A percentile compares a stretch with the other conserved stretches of the same genome.
Evolutionary conservation across 2,113 vertebrate species (phyloP).

Genomic region (Phalacrocorax aristotelis): DNA sequence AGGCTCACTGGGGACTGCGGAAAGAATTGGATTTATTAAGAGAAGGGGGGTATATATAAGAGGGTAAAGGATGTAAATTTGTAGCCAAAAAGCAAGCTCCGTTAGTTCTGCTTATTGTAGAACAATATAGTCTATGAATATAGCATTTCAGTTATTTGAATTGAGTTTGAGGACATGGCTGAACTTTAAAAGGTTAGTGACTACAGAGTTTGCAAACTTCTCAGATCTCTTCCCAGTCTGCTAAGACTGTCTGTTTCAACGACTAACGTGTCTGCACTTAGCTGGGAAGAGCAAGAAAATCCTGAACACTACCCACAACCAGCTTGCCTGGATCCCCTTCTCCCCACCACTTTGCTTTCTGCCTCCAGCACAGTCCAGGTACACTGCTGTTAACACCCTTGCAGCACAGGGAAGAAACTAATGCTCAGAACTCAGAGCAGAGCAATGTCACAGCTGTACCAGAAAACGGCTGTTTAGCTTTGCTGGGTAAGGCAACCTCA

Average conservation of each 20-base stretch:
- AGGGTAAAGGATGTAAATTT: neutral
- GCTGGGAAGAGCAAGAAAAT: neutral
- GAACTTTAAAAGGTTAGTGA: neutral
- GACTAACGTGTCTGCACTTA: neutral
- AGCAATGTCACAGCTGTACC: neutral
- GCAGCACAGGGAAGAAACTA: neutral
- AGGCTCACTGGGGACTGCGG: neutral
- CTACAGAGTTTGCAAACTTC: neutral
- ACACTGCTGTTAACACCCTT: neutral
- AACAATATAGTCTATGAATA: neutral
- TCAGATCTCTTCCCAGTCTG: neutral
- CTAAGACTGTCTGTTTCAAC: neutral
- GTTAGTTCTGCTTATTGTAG: neutral
- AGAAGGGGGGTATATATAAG: neutral
- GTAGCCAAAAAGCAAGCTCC: neutral
- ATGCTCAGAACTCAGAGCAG: neutral
- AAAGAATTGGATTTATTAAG: neutral
- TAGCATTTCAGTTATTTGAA: neutral
- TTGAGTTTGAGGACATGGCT: neutral
- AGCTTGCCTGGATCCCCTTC: neutral
- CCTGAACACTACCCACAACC: neutral
- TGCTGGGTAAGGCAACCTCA: neutral
- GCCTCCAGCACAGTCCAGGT: neutral
- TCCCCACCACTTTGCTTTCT: neutral
- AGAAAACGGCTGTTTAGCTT: neutral